phyloP scores from a whole-genome alignment of 2,113 vertebrate genomes.

The Vicugna pacos region DNA sequence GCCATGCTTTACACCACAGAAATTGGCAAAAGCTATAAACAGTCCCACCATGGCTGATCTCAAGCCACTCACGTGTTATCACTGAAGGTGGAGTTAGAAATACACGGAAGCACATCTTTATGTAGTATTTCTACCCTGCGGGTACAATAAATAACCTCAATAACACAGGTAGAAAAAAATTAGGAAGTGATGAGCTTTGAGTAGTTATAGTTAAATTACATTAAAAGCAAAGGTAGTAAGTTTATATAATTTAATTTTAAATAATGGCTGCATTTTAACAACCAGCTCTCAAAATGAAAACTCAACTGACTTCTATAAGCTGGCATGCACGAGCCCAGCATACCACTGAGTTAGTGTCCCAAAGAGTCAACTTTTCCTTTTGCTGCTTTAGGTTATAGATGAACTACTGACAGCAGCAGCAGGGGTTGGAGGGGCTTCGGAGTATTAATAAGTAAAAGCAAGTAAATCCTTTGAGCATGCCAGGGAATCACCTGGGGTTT shows the following conservation, averaged over 20 bases:
- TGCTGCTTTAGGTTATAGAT: background rate
- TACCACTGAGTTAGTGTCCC: background rate
- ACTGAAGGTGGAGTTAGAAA: background rate
- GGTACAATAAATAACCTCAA: background rate
- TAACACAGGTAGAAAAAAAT: background rate
- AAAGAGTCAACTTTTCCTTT: background rate
- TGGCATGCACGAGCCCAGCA: background rate
- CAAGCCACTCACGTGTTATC: background rate
- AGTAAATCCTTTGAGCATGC: constrained; percentile 54
- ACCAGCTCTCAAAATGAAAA: constrained; percentile 45
- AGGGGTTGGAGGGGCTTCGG: background rate
- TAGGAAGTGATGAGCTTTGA: background rate
- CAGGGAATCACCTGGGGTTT: background rate
- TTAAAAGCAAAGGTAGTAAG: background rate
- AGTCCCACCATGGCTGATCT: background rate
- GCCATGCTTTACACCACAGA: background rate
- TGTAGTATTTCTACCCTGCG: too few species aligned
- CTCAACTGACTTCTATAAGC: background rate
- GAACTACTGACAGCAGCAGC: background rate
- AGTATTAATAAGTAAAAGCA: constrained; percentile 45
- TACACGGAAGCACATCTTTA: too few species aligned
- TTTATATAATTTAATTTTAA: constrained; percentile 37
- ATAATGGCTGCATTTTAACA: constrained; percentile 1
- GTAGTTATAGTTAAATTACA: background rate
- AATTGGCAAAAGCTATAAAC: background rate